phyloP scores from a whole-genome alignment of 2,888 invertebrate genomes.

The Gortyna flavago region DNA sequence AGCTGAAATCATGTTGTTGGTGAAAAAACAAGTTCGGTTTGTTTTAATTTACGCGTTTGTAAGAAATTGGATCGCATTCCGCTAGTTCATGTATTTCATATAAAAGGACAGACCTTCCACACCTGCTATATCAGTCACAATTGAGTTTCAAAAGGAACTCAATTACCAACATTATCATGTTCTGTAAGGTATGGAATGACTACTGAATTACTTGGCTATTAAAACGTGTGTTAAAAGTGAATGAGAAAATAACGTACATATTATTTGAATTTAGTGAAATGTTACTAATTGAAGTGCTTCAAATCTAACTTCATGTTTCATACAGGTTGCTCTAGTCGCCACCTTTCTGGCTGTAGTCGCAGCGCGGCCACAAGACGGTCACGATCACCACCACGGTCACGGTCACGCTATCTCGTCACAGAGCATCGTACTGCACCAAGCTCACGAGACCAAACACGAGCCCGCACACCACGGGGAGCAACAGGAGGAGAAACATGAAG shows the following conservation, averaged over 20 bases:
- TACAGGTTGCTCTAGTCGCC: slow-evolving; percentile 32
- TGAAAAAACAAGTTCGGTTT: slow-evolving; percentile 33
- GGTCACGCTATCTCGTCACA: slow-evolving; percentile 74
- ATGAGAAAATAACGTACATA: background rate
- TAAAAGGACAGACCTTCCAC: slow-evolving; percentile 35
- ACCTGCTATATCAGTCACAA: slow-evolving; percentile 25
- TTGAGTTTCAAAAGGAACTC: slow-evolving; percentile 8
- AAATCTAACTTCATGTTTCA: background rate
- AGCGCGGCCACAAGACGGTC: slow-evolving; percentile 54
- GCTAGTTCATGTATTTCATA: slow-evolving; percentile 11
- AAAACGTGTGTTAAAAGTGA: background rate
- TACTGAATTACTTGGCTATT: background rate
- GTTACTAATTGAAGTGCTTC: background rate
- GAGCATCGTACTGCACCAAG: slow-evolving; percentile 58
- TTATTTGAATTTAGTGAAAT: slow-evolving; percentile 6
- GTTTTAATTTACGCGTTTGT: slow-evolving; percentile 16
- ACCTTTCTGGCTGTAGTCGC: slow-evolving; percentile 37
- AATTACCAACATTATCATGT: slow-evolving; percentile 38
- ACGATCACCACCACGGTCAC: slow-evolving; percentile 68
- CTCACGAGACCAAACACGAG: slow-evolving; percentile 2
- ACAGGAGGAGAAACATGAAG: background rate
- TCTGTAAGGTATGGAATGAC: slow-evolving; percentile 31
- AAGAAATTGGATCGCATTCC: slow-evolving; percentile 10
- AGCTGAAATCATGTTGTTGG: background rate
- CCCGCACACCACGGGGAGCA: background rate